These are phyloP conservation scores for Latheticus oryzae DNA, from an alignment of 2,888 invertebrate genomes.

Conservation along the genomic window DNA sequence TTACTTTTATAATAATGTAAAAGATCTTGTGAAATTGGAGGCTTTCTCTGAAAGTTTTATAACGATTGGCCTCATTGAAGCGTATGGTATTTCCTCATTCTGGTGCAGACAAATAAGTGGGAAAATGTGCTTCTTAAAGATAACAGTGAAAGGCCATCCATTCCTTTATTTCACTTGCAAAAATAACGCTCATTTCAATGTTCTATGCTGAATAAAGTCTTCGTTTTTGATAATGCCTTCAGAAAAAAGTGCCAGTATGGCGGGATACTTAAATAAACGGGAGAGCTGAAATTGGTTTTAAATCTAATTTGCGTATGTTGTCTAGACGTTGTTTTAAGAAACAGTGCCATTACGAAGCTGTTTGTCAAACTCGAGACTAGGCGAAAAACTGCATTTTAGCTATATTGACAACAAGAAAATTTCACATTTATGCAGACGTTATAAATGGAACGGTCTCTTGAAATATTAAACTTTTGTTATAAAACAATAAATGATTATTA, in stretches of 20 bases:
- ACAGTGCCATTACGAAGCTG: conserved; percentile 1
- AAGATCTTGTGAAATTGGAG: conserved; percentile 39
- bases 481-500: too few relatives aligned
- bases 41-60: conserved; percentile 43
- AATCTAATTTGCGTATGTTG: conserved; percentile 47
- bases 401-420: too few relatives aligned
- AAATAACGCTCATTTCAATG: conserved; percentile 56
- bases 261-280: conserved; percentile 51
- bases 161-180: conserved; percentile 61
- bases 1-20: conserved; percentile 41
- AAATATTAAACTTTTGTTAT: too few relatives aligned
- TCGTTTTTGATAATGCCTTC: conserved; percentile 49
- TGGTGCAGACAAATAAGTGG: conserved; percentile 56
- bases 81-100: conserved; percentile 51
- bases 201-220: conserved; percentile 52
- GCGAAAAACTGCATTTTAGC: conserved; percentile 15
- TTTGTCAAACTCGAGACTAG: conserved; percentile 2
- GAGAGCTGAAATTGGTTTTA: conserved; percentile 50
- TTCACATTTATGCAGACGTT: too few relatives aligned
- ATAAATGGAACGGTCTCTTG: too few relatives aligned
- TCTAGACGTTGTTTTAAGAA: conserved; percentile 23
- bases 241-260: conserved; percentile 49
- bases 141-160: conserved; percentile 59
- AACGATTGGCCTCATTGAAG: conserved; percentile 46
- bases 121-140: conserved; percentile 58